Percentiles rank a stretch among this genome's conserved stretches.
Evolutionary conservation across 2,113 vertebrate genomes (phyloP).

Genomic region (Phylloscopus whistleri): DNA sequence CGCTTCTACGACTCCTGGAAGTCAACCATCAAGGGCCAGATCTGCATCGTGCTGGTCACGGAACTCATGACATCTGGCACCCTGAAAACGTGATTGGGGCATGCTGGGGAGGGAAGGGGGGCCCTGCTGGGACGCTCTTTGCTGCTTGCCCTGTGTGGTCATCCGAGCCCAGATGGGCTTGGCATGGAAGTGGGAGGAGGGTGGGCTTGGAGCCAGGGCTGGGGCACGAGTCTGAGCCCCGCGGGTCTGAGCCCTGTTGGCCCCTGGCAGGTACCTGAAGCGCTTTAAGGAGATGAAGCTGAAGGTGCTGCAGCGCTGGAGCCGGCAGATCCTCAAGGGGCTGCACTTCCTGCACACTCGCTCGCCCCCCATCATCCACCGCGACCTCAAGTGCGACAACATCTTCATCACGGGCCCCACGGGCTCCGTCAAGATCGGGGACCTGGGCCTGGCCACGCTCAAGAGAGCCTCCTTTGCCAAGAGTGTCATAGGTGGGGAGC

Average conservation of each 20-base stretch:
- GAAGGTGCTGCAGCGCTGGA: conserved; percentile 93
- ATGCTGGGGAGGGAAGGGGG: rapidly evolving
- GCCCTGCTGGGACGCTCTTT: rapidly evolving
- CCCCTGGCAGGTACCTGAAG: conserved; percentile 84
- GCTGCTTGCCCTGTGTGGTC: not conserved
- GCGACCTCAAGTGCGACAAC: conserved; percentile 98
- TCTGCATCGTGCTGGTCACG: conserved; percentile 90
- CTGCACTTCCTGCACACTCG: conserved; percentile 96
- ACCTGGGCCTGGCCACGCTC: conserved; percentile 93
- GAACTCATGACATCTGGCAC: conserved; percentile 97
- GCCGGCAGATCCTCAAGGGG: conserved; percentile 93
- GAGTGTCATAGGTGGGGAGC: conserved; percentile 88
- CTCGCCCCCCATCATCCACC: conserved; percentile 93
- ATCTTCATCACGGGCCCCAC: conserved; percentile 98
- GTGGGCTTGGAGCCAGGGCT: not conserved
- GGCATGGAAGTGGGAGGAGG: rapidly evolving
- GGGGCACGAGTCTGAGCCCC: rapidly evolving
- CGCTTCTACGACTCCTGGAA: conserved; percentile 98
- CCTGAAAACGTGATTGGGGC: conserved; percentile 84
- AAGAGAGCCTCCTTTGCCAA: conserved; percentile 98
- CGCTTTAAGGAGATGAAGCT: conserved; percentile 98
- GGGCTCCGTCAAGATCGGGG: conserved; percentile 95
- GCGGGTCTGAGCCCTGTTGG: not conserved
- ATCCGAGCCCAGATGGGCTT: rapidly evolving
- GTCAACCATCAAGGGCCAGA: conserved; percentile 80